Evolutionary conservation across 2,888 invertebrate species (phyloP).

Genomic region (Tiphia femorata): DNA sequence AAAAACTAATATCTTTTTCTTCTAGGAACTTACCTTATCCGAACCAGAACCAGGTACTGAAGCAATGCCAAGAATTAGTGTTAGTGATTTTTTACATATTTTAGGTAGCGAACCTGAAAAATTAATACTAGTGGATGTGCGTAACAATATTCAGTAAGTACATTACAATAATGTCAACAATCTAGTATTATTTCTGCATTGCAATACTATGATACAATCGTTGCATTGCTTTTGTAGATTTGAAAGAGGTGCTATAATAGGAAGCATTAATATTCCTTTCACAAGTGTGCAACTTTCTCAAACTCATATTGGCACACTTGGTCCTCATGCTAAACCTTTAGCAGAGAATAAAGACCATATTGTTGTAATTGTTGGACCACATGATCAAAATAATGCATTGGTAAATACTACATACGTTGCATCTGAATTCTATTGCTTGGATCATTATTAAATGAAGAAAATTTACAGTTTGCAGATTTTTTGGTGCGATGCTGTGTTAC

Average conservation of each 20-base stretch:
- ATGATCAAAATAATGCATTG: constrained; percentile 82
- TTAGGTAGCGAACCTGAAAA: constrained; percentile 74
- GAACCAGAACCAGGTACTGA: constrained; percentile 62
- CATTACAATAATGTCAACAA: constrained; percentile 1
- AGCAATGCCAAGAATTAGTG: constrained; percentile 81
- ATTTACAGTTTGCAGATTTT: constrained; percentile 85
- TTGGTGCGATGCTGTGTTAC: constrained; percentile 83
- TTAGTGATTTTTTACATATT: constrained; percentile 84
- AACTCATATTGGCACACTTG: constrained; percentile 78
- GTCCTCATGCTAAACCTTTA: constrained; percentile 74
- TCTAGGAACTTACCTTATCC: too few relatives aligned
- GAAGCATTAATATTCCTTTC: constrained; percentile 91
- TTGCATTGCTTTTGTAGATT: constrained; percentile 73
- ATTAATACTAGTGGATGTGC: constrained; percentile 78
- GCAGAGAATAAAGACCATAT: constrained; percentile 76
- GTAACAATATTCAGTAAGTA: constrained; percentile 75
- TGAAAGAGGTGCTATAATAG: constrained; percentile 82
- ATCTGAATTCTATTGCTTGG: not conserved
- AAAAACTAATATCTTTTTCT: too few relatives aligned
- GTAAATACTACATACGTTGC: constrained; percentile 66
- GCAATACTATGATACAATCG: not conserved
- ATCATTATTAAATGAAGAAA: constrained; percentile 43
- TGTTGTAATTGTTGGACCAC: constrained; percentile 83
- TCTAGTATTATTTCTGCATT: constrained; percentile 16
- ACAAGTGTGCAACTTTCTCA: constrained; percentile 81